Evolutionary conservation across 2,113 vertebrate genomes (phyloP), one percentile per base, ranked within the genome.

Genomic region (Calyptomena viridis): DNA sequence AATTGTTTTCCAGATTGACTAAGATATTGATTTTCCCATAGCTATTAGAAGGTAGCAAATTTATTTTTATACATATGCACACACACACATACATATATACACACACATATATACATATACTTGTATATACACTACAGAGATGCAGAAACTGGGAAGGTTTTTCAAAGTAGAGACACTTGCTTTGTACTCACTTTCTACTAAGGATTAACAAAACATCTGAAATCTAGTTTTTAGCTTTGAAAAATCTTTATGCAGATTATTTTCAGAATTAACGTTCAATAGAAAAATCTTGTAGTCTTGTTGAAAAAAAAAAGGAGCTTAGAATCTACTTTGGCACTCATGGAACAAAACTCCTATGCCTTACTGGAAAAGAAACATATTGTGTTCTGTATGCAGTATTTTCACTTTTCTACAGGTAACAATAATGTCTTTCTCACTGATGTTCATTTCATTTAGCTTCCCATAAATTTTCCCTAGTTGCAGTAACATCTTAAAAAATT

Each of bases 11-110:
- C 44, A 52, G 23, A 89, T 63, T 95, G 62, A 86, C 2, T 3
- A 49, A 87, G 40, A 33, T 77, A 91, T 56, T 96, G 77, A 95
- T 96, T 97, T 88, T 71, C 20, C 53, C 15, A 55, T 14, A 46
- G 12, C 6, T 59, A n/a, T 68, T 79, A 86, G 49, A 86, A 87
- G 17, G 67, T 31, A 93, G 19, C 28, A 44, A 21, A 67, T 31
- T 12, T 55, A 4, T n/a, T n/a, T n/a, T n/a, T 15, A 30, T 35
- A 27, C 5, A 12, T 11, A 3, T 28, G 2, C 37, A 5, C 15
- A 52, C 1, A 19, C 3, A 31, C 4, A 30, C 2, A 33, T 2
- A 14, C n/a, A n/a, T n/a, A n/a, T n/a, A n/a, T n/a, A n/a, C n/a
- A n/a, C n/a, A n/a, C n/a, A n/a, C n/a, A n/a, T n/a, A n/a, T n/a